phyloP scores from a whole-genome alignment of 2,113 vertebrate genomes.

The Pachyramphus minor region DNA sequence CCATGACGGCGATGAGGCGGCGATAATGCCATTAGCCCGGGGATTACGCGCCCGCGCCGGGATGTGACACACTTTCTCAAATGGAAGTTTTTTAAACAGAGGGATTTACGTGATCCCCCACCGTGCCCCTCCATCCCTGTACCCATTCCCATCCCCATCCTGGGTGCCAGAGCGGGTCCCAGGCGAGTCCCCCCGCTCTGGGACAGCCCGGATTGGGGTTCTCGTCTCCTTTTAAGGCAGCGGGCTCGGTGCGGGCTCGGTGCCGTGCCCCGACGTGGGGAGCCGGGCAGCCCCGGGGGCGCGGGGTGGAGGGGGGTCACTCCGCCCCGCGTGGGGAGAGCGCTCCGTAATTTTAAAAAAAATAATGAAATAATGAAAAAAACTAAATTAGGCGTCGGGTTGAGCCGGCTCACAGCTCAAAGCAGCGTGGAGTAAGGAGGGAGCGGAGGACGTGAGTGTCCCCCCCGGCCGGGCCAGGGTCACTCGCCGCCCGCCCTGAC shows the following conservation, averaged over 20 bases:
- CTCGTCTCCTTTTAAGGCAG: not conserved
- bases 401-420: not conserved
- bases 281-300: not conserved
- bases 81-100: constrained; percentile 56
- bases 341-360: not conserved
- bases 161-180: not conserved
- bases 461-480: not conserved
- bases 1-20: constrained; percentile 14
- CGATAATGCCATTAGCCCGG: constrained; percentile 29
- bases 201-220: not conserved
- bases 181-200: not conserved
- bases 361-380: too few relatives aligned
- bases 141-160: not conserved
- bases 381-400: not conserved
- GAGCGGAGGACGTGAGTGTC: not conserved
- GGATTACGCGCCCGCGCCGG: constrained; percentile 29
- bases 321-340: not conserved
- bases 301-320: not conserved
- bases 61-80: constrained; percentile 52
- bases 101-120: not conserved
- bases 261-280: not conserved
- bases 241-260: not conserved
- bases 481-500: constrained; percentile 6
- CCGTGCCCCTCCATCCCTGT: not conserved
- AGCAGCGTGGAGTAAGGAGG: not conserved